Base-by-base conservation (phyloP, 1,140 invertebrate genomes). In the Antheraea mylitta region DNA sequence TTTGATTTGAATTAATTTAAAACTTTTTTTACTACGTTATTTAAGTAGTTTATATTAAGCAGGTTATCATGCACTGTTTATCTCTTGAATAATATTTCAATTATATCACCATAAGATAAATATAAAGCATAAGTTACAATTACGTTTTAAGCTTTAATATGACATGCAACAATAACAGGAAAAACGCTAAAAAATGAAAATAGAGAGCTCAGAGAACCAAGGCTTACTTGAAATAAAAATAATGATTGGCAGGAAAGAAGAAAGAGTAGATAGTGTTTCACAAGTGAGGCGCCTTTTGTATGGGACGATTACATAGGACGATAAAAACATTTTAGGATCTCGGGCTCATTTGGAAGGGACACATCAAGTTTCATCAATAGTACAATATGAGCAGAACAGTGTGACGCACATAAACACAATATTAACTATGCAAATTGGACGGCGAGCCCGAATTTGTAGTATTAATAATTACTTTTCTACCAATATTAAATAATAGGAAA, bases 381-480 rank as follows among this genome's bases (percentile, higher is more conserved):
- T 79, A 85, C 85, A 87, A 84, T 79, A 81, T 87, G 87, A 91
- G 87, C 87, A 89, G 83, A 87, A 87, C 80, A 87, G 87, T 89
- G 89, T 89, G 87, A 89, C 89, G 89, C 87, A 91, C 86, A 91
- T 86, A 83, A 88, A 91, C 81, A 91, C 85, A 86, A 89, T 89
- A 88, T 79, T 78, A 76, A 85, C 87, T 89, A 85, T 82, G 82
- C 77, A 76, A 85, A 81, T 75, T 77, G 76, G 79, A 79, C 83
- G 77, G 80, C 80, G 80, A 79, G 77, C 81, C 81, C 76, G 72
- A 66, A 53, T 72, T 74, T 9, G 45, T 22, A n/a, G 18, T 42
- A 42, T 42, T 42, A 42, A 42, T 4, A 4, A 42, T 42, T 42
- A 42, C 11, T 42, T 42, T 8, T 42, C 38, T 42, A 42, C 38